These are phyloP conservation scores for Elegia similella DNA, from an alignment of 2,888 invertebrate species.

Conservation along the genomic window DNA sequence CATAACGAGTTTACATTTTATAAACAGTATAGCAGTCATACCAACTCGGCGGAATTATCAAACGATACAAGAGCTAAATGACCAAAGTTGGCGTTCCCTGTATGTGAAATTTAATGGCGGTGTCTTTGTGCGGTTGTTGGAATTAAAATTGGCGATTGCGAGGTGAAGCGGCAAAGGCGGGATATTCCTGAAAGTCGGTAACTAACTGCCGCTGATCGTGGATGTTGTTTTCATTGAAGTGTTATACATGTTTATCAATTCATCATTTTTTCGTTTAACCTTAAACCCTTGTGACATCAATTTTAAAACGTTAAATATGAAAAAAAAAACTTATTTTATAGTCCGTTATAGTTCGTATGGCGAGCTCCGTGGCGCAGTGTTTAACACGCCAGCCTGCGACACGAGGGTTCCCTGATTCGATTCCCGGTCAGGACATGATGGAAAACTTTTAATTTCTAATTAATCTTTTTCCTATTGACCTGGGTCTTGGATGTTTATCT, in stretches of 20 bases:
- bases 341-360: too few relatives aligned
- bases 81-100: conserved; percentile 40
- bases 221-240: neutral
- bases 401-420: too few relatives aligned
- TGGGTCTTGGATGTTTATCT: too few relatives aligned
- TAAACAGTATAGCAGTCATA: conserved; percentile 34
- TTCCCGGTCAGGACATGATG: too few relatives aligned
- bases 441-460: too few relatives aligned
- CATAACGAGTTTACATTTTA: conserved; percentile 35
- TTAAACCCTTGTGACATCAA: too few relatives aligned
- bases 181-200: conserved; percentile 27
- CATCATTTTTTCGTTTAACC: too few relatives aligned
- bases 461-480: too few relatives aligned
- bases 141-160: conserved; percentile 40
- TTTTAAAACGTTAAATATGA: too few relatives aligned
- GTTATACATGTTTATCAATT: neutral
- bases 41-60: conserved; percentile 48
- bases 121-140: conserved; percentile 26
- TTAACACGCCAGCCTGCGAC: too few relatives aligned
- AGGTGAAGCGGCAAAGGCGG: conserved; percentile 28
- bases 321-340: too few relatives aligned
- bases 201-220: neutral
- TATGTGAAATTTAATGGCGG: conserved; percentile 33
- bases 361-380: too few relatives aligned
- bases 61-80: conserved; percentile 46